A percentile compares a stretch with the other conserved stretches of the same genome.
Conservation (phyloP, 2,888 invertebrate genomes). For the Parochlus steinenii region DNA sequence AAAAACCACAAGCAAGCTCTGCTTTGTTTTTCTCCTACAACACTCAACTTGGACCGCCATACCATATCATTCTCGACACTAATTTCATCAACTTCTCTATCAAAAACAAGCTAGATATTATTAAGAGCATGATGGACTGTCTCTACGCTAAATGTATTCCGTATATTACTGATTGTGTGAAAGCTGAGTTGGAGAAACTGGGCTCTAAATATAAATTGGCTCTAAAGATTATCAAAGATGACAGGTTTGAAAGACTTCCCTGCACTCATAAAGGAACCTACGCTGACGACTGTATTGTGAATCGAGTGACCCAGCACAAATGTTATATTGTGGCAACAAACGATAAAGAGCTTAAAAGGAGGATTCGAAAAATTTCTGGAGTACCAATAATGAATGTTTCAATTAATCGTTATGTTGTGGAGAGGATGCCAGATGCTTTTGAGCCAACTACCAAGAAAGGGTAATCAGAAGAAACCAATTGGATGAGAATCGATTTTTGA, state of each 20-base stretch:
- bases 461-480: too few relatives aligned
- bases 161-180: constrained; percentile 95
- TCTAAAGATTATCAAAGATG: constrained; percentile 83
- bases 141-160: constrained; percentile 96
- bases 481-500: too few relatives aligned
- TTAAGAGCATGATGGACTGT: constrained; percentile 98
- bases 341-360: constrained; percentile 88
- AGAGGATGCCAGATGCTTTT: constrained; percentile 98
- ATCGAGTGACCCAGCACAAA: constrained; percentile 92
- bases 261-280: constrained; percentile 97
- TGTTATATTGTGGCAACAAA: constrained; percentile 99
- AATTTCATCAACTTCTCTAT: constrained; percentile 99
- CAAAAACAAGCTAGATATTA: constrained; percentile 90
- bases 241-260: constrained; percentile 78
- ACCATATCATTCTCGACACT: constrained; percentile 84
- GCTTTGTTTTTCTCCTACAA: constrained; percentile 97
- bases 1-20: constrained; percentile 74
- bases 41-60: constrained; percentile 94
- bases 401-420: constrained; percentile 85
- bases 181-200: constrained; percentile 93
- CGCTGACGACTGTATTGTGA: constrained; percentile 96
- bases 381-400: constrained; percentile 98
- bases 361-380: constrained; percentile 94
- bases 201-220: constrained; percentile 92
- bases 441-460: constrained; percentile 24